Base-by-base conservation (phyloP, 2,797 vertebrate genomes). In the Setipinna tenuifilis region DNA sequence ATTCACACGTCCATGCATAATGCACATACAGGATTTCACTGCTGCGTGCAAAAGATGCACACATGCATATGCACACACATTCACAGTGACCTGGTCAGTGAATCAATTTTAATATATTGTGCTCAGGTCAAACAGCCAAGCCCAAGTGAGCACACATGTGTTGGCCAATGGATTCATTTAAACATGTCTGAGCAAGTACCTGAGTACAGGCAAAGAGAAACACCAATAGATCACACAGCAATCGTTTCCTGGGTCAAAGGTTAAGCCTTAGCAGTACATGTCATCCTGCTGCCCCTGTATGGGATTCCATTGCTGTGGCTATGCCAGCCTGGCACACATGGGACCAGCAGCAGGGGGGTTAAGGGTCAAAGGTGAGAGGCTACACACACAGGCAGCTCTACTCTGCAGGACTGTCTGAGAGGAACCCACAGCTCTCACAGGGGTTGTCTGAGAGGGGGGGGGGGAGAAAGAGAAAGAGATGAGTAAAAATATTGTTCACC, bases 81-180 rank as follows among this genome's bases (percentile, higher is more conserved):
- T 12, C 62, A 28, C 62, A 16, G 21, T 28, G 21, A 82, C 17
- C 48, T 48, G 75, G 81, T 89, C 85, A 87, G 83, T 81, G n/a
- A 86, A 87, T 87, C 88, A 86, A 87, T 85, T 57, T 50, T 41
- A 59, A 83, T 81, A 62, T 84, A 86, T 83, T 21, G 78, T 28
- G 17, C 44, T 61, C 54, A 71, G 28, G 17, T 7, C 83, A 61
- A n/a, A 28, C 9, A 68, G 41, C 25, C 31, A 85, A 21, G 0
- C 0, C 65, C 23, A 82, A 35, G 58, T 25, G 6, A 35, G 17
- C n/a, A 19, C 68, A 35, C 28, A 31, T 16, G 16, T 31, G 31
- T 75, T 35, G 31, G 14, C 31, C 68, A 31, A 75, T 75, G 31
- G 28, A 75, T 75, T 75, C 14, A 16, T 35, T 31, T 75, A 35